Base-by-base conservation (phyloP, 2,888 invertebrate species). In the Trichogramma evanescens region DNA sequence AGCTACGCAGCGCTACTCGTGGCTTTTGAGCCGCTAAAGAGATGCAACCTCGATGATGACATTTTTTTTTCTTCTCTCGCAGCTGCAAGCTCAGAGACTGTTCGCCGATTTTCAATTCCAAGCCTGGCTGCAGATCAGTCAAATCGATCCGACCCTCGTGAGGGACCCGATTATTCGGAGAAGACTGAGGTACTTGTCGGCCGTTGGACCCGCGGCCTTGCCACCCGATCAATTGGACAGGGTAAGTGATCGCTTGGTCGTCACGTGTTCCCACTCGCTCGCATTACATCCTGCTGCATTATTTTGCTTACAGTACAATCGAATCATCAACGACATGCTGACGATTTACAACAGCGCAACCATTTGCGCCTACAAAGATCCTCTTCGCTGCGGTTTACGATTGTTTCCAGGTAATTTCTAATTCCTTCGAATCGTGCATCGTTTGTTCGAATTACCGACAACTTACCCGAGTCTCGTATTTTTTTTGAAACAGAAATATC, bases 311-410 rank as follows among this genome's bases (percentile, higher is more conserved):
- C 82, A 92, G 93, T 93, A 92, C 77, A 93, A 93, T 78, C 85
- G 91, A 52, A 79, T 93, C 46, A 89, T 93, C 68, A 93, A 92
- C 72, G 91, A 93, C 73, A 93, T 94, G 93, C 81, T 92, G 10
- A 87, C 90, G 0, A 87, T 92, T 1, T 94, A 92, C 80, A 92
- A 93, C 73, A 86, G 85, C 0, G 93, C 93, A 0, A 88, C 89
- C 58, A 86, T 93, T 63, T 93, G 93, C 72, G 89, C 88, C 0
- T 88, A 89, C 79, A 88, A 92, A 72, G 89, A 91, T 71, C 91
- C 91, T 0, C 89, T 91, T 75, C 83, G 87, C 65, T 93, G 93
- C 66, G 91, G 91, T 1, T 80, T 93, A 0, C 85, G 89, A 50
- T 81, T 93, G 4, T 90, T 92, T 72, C 92, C 92, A 1, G 89